Percentiles rank a stretch among this genome's conserved stretches.
phyloP scores from a whole-genome alignment of 2,113 vertebrate genomes.

The Phalacrocorax brasilianus region DNA sequence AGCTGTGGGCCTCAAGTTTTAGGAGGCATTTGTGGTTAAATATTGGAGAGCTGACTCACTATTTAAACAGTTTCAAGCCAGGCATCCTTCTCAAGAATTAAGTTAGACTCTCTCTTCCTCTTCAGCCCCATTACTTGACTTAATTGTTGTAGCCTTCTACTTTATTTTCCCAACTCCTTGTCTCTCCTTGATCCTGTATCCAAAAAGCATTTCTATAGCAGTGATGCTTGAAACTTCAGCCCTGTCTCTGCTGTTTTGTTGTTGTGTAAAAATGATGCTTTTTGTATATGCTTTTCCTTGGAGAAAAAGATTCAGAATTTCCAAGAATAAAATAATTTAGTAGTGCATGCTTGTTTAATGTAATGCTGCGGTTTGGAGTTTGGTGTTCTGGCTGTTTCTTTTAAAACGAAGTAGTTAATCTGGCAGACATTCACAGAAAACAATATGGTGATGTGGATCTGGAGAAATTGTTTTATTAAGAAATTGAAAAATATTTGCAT shows the following conservation, averaged over 20 bases:
- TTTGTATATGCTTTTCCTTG: background rate
- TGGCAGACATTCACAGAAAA: conserved; percentile 35
- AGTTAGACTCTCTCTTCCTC: background rate
- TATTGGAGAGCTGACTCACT: conserved; percentile 48
- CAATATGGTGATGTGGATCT: background rate
- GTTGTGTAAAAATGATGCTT: background rate
- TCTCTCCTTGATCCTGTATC: background rate
- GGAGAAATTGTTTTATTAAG: conserved; percentile 37
- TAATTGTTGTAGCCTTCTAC: background rate
- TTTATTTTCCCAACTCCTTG: background rate
- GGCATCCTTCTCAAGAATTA: conserved; percentile 21
- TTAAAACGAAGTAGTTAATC: conserved; percentile 10
- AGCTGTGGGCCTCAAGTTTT: background rate
- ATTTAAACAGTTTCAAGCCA: conserved; percentile 27
- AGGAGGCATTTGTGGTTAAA: conserved; percentile 39
- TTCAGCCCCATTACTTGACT: background rate
- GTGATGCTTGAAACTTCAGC: background rate
- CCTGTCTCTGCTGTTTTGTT: background rate
- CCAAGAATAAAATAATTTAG: background rate
- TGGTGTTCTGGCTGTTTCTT: background rate
- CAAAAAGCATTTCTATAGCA: background rate
- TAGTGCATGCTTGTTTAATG: conserved; percentile 1
- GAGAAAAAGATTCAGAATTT: background rate
- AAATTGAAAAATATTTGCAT: conserved; percentile 37
- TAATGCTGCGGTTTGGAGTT: background rate